Conservation (phyloP, 2,797 vertebrate species). For the Numenius phaeopus region DNA sequence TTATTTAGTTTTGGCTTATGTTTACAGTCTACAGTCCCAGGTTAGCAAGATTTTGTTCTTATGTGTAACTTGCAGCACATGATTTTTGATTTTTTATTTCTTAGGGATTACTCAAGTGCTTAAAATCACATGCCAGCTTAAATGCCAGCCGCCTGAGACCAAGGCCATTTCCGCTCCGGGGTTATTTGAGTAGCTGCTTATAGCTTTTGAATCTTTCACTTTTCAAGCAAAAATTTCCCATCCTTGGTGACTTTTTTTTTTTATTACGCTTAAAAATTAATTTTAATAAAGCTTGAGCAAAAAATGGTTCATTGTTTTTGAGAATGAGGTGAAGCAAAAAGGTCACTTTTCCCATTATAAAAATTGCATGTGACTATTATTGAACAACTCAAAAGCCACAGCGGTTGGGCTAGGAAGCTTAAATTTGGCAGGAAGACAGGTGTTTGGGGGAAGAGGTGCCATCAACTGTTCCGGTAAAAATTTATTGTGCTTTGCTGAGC, state of each 20-base stretch:
- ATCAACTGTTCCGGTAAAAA: not conserved
- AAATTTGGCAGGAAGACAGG: not conserved
- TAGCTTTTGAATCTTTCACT: conserved; percentile 11
- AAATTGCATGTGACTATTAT: not conserved
- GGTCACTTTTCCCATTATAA: not conserved
- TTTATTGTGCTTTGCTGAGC: conserved; percentile 12
- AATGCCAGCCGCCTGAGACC: conserved; percentile 3
- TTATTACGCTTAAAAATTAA: not conserved
- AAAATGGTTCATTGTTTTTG: not conserved
- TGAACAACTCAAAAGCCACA: not conserved
- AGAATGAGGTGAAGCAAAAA: conserved; percentile 18
- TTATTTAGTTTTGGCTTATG: not conserved
- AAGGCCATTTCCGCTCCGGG: not conserved
- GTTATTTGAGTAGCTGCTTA: conserved; percentile 19
- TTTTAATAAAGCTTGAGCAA: not conserved
- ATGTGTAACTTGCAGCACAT: not conserved
- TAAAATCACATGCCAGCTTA: conserved; percentile 43
- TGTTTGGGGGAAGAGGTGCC: not conserved
- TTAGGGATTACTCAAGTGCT: conserved; percentile 3
- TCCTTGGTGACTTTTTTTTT: not conserved
- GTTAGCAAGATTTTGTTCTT: not conserved
- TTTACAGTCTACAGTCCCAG: not conserved
- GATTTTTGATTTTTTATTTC: not conserved
- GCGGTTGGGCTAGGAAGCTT: not conserved
- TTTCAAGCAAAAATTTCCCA: not conserved